Conservation (phyloP, 2,113 vertebrate genomes). For the Sceloporus undulatus region DNA sequence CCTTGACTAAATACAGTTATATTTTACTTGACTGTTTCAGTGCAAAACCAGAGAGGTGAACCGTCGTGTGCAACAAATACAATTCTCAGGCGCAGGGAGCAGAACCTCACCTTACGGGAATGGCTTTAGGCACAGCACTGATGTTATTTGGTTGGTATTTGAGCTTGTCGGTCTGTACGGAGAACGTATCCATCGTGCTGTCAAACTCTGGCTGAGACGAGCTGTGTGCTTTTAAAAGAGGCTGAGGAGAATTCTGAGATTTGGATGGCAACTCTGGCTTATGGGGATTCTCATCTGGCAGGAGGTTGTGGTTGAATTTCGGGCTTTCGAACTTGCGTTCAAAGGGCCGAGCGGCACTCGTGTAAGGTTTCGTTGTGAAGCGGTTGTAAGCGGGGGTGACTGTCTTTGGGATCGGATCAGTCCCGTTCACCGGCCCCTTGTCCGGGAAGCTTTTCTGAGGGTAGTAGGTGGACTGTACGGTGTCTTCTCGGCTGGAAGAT, state of each 20-base stretch:
- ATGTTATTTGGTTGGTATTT: constrained; percentile 96
- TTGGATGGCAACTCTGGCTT: constrained; percentile 87
- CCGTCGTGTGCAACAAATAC: accelerated
- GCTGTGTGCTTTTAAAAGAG: constrained; percentile 82
- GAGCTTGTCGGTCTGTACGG: constrained; percentile 88
- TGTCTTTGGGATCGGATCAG: constrained; percentile 81
- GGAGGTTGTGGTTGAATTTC: constrained; percentile 98
- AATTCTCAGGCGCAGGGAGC: not conserved
- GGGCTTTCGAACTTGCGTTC: constrained; percentile 99
- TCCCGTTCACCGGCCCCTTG: constrained; percentile 84
- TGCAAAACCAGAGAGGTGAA: no score
- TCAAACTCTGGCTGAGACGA: constrained; percentile 90
- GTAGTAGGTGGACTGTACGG: constrained; percentile 83
- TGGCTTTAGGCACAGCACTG: constrained; percentile 91
- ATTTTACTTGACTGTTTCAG: not conserved
- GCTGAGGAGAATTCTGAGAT: constrained; percentile 78
- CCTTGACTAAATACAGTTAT: no score
- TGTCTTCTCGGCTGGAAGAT: constrained; percentile 86
- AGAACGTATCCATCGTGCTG: constrained; percentile 90
- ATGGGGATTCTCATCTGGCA: constrained; percentile 89
- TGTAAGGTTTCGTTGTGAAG: constrained; percentile 90
- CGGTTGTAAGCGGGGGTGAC: constrained; percentile 83
- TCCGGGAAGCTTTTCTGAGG: constrained; percentile 90
- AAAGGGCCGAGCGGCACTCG: constrained; percentile 87
- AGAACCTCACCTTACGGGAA: constrained; percentile 92